Percentiles rank a stretch among this genome's conserved stretches.
phyloP scores from a whole-genome alignment of 2,888 invertebrate genomes.

The Napeogenes sylphis region DNA sequence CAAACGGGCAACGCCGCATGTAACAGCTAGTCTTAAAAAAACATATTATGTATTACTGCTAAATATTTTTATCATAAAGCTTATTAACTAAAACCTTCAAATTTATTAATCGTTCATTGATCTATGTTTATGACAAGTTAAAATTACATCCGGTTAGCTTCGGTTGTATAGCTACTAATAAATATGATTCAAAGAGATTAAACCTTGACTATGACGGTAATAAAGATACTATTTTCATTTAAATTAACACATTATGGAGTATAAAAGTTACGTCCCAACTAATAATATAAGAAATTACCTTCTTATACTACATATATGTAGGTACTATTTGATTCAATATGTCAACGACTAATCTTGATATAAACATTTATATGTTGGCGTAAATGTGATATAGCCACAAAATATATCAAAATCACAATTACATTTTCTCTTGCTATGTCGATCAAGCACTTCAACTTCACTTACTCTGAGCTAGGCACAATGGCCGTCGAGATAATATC shows the following conservation, averaged over 20 bases:
- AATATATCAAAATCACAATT: too few species aligned
- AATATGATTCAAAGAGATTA: neutral
- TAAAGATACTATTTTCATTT: too few species aligned
- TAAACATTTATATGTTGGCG: too few species aligned
- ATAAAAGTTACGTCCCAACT: too few species aligned
- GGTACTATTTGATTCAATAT: too few species aligned
- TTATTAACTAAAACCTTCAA: conserved; percentile 12
- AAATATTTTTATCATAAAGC: neutral
- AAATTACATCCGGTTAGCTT: conserved; percentile 25
- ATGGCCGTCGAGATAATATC: conserved; percentile 12
- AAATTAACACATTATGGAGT: too few species aligned
- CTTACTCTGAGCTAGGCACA: conserved; percentile 9
- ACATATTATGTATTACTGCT: neutral
- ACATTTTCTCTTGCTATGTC: neutral
- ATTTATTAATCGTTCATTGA: conserved; percentile 18
- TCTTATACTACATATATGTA: too few species aligned
- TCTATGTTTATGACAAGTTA: conserved; percentile 23
- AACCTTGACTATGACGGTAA: neutral
- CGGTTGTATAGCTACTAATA: conserved; percentile 5
- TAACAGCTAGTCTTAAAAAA: too few species aligned
- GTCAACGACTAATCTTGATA: too few species aligned
- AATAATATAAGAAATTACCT: too few species aligned
- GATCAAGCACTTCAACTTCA: neutral
- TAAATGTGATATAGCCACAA: too few species aligned
- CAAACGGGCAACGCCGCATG: too few species aligned